These are phyloP conservation scores for Clarias laeviceps DNA, from an alignment of 2,797 vertebrate species.

Conservation along the genomic window DNA sequence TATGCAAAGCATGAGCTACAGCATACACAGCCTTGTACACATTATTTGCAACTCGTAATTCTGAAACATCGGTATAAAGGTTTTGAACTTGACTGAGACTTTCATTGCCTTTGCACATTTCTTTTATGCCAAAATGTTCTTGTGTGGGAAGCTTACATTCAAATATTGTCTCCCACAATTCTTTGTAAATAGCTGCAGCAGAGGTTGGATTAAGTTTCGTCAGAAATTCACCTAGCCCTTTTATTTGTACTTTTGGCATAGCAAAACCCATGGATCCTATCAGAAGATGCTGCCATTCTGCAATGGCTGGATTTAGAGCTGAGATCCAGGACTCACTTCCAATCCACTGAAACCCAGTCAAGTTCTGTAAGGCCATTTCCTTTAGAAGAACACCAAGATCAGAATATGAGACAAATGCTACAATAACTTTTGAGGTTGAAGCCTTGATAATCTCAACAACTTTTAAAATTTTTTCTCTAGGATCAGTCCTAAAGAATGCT, in stretches of 20 bases:
- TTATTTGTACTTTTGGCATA: slow-evolving; percentile 65
- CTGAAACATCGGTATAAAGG: slow-evolving; percentile 51
- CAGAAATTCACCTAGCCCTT: slow-evolving; percentile 68
- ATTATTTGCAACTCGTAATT: slow-evolving; percentile 71
- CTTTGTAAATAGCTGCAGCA: slow-evolving; percentile 29
- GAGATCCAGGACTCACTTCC: slow-evolving; percentile 73
- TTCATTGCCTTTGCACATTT: too few relatives aligned
- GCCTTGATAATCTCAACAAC: slow-evolving; percentile 45
- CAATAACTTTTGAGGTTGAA: too few relatives aligned
- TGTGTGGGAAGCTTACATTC: slow-evolving; percentile 21
- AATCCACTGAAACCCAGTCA: slow-evolving; percentile 69
- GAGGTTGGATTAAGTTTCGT: slow-evolving; percentile 58
- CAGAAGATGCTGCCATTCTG: slow-evolving; percentile 52
- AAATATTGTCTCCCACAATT: slow-evolving; percentile 54
- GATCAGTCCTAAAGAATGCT: too few relatives aligned
- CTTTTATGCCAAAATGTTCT: too few relatives aligned
- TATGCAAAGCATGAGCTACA: slow-evolving; percentile 57
- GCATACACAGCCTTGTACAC: slow-evolving; percentile 50
- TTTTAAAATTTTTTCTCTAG: slow-evolving; percentile 36
- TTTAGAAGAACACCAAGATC: slow-evolving; percentile 31
- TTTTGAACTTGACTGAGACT: too few relatives aligned
- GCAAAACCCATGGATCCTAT: slow-evolving; percentile 68
- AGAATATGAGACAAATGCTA: too few relatives aligned
- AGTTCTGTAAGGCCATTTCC: slow-evolving; percentile 62
- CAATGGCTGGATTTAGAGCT: slow-evolving; percentile 57